Base-by-base conservation (phyloP, 2,113 vertebrate species). In the Lanius ludovicianus region DNA sequence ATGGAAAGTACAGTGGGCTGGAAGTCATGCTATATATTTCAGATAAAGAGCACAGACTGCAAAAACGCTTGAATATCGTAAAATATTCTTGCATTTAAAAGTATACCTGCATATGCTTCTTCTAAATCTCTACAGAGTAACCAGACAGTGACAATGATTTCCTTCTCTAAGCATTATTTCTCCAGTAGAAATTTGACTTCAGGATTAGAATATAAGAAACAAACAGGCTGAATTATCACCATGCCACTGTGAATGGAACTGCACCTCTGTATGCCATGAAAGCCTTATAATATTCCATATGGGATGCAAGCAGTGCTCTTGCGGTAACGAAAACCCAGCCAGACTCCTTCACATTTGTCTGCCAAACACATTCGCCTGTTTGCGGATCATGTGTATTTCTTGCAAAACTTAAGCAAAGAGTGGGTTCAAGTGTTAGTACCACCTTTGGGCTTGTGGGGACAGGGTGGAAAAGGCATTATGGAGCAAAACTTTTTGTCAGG, bases 231-330 rank as follows among this genome's bases (percentile, higher is more conserved):
- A 88, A 47, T 53, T 90, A 33, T 68, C 20, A 41, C 20, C 22
- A 8, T 20, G 25, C 3, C 15, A 27, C 37, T 60, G 7, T 59
- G 24, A 53, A 53, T 1, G 2, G 24, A 80, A 31, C 15, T 46
- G 41, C 49, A 74, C 16, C 6, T 16, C 31, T 68, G 31, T 52
- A 33, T 41, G n/a, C n/a, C 39, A 39, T 5, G 3, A 84, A 84
- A 88, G 10, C 28, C 28, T 71, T 44, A 27, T 21, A n/a, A 49
- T 46, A 76, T 35, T 62, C 16, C 13, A 50, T 20, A 23, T 21
- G 13, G 12, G n/a, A 55, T 7, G 2, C 56, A 71, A 65, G 31
- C 2, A 0, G 8, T 59, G 37, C 5, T 84, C 2, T 0, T 19
- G 31, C 3, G 1, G 25, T n/a, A 23, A 42, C 1, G 1, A 50